phyloP scores from a whole-genome alignment of 2,797 vertebrate species.

The Synanceia verrucosa region DNA sequence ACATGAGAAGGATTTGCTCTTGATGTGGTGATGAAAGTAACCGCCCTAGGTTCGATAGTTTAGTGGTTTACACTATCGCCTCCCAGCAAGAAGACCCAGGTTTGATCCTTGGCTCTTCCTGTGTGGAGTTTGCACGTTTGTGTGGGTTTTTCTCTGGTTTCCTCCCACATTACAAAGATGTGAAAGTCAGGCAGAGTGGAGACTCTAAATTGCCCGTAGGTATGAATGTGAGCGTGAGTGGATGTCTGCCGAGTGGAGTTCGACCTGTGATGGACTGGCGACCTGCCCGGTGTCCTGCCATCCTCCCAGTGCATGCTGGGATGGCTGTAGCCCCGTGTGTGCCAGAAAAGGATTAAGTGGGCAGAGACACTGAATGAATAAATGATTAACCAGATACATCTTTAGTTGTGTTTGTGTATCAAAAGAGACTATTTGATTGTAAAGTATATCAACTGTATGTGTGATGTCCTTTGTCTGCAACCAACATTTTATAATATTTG shows the following conservation, averaged over 20 bases:
- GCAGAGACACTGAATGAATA: conserved; percentile 46
- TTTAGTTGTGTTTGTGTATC: conserved; percentile 22
- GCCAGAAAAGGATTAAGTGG: conserved; percentile 54
- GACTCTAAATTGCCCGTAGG: conserved; percentile 59
- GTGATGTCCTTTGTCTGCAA: not conserved
- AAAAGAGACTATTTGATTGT: not conserved
- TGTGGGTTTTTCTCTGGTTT: conserved; percentile 60
- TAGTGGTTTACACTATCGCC: conserved; percentile 29
- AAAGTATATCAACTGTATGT: not conserved
- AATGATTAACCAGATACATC: conserved; percentile 22
- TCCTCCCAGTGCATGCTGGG: conserved; percentile 63
- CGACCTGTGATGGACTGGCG: conserved; percentile 61
- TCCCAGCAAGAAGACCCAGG: conserved; percentile 40
- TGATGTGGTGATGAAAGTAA: conserved; percentile 11
- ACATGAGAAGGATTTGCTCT: not conserved
- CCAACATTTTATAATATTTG: not conserved
- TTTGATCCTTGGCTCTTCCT: conserved; percentile 56
- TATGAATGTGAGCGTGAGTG: conserved; percentile 52
- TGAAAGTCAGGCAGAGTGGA: conserved; percentile 59
- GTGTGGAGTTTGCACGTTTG: conserved; percentile 46
- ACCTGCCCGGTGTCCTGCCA: conserved; percentile 63
- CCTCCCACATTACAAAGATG: conserved; percentile 55
- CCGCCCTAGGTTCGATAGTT: conserved; percentile 1
- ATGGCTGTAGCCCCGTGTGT: conserved; percentile 56
- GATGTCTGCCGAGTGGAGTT: conserved; percentile 59